Evolutionary conservation across 1,140 invertebrate genomes (phyloP), one percentile per base, ranked within the genome.

Genomic region (Eriocheir sinensis): DNA sequence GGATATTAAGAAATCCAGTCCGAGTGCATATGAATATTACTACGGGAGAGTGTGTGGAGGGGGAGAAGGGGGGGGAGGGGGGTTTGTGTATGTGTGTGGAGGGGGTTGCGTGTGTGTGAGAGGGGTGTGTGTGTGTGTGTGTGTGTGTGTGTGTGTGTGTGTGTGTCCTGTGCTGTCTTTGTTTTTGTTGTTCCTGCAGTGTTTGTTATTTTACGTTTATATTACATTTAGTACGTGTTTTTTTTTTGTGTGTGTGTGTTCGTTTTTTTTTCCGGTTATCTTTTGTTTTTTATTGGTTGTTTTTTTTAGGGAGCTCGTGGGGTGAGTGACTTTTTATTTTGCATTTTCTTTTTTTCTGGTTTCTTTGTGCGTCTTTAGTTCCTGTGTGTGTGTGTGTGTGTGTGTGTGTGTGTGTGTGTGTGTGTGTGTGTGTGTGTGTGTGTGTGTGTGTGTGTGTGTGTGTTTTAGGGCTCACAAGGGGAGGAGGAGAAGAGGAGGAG

Each of bases 1-100:
- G 93, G 93, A 94, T 94, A 94, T 94, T 94, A 94, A 90, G 89
- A 94, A 81, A 72, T 86, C 60, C 89, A 72, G 89, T 94, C 34
- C 80, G 89, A 94, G 41, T 94, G 89, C 89, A 85, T 91, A 94
- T 94, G 93, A 94, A 91, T 94, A 94, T 90, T 53, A 40, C 72
- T 32, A 17, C 41, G 86, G 44, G 86, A 89, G n/a, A 2, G 12
- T 53, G 48, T 53, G 12, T 53, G 48, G 48, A 21, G 12, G 21
- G 12, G 48, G 2, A 27, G 4, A 6, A 86, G 83, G 34, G 9
- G n/a, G 36, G 30, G 41, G 83, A 41, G 36, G 83, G 9, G 32
- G n/a, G 3, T 3, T 36, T 1, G 34, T 30, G 86, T 72, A 4
- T n/a, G 60, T 12, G 60, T 2, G 21, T 21, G 27, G 60, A 21